Percentiles rank a stretch among this genome's conserved stretches.
phyloP scores from a whole-genome alignment of 2,888 invertebrate genomes.

The Apomyelois bistriatella region DNA sequence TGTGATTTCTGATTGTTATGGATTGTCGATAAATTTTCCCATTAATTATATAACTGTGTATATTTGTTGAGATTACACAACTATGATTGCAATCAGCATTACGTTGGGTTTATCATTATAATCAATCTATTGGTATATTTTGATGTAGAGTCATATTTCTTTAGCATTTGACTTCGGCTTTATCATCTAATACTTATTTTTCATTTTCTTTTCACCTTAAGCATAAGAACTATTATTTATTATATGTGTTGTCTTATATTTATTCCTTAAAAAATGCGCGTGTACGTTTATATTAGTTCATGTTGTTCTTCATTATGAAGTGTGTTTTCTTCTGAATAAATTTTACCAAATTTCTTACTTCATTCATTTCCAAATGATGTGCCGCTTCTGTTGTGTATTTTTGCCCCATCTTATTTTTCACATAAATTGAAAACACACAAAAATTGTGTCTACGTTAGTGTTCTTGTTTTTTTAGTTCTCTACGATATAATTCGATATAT shows the following conservation, averaged over 20 bases:
- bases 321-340: slow-evolving; percentile 24
- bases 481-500: too few relatives aligned
- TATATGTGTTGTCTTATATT: too few relatives aligned
- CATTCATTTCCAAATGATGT: slow-evolving; percentile 25
- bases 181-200: too few relatives aligned
- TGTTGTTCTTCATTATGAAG: too few relatives aligned
- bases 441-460: slow-evolving; percentile 14
- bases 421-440: not conserved
- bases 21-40: slow-evolving; percentile 27
- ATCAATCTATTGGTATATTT: slow-evolving; percentile 48
- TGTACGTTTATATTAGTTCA: too few relatives aligned
- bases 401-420: slow-evolving; percentile 21
- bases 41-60: slow-evolving; percentile 37
- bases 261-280: too few relatives aligned
- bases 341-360: slow-evolving; percentile 31
- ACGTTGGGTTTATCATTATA: slow-evolving; percentile 49
- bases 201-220: too few relatives aligned
- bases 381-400: too few relatives aligned
- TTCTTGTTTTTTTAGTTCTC: slow-evolving; percentile 20
- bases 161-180: too few relatives aligned
- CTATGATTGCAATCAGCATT: slow-evolving; percentile 43
- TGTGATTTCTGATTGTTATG: slow-evolving; percentile 20
- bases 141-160: slow-evolving; percentile 20
- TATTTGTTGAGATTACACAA: slow-evolving; percentile 19
- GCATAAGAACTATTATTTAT: too few relatives aligned